Percentiles rank a stretch among this genome's conserved stretches.
Conservation (phyloP, 2,113 vertebrate species). For the Campylorhamphus procurvoides region DNA sequence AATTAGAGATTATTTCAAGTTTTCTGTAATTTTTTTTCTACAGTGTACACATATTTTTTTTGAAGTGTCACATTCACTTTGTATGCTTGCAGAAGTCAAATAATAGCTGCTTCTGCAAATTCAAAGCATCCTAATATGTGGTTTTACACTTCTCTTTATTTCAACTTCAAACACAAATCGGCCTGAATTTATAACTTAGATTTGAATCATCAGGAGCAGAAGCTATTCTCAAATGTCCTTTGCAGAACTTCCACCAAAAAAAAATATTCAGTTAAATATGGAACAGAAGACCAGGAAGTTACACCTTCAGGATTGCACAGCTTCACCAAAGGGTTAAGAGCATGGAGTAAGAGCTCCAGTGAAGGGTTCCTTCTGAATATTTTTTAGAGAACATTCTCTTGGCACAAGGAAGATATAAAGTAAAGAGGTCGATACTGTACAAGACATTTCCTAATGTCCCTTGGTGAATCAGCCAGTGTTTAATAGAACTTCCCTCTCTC, state of each 20-base stretch:
- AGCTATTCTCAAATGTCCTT: not conserved
- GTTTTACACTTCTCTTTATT: not conserved
- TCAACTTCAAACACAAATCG: not conserved
- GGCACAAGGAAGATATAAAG: not conserved
- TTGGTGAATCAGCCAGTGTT: not conserved
- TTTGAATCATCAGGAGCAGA: not conserved
- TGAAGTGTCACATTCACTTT: not conserved
- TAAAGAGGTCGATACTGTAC: no score
- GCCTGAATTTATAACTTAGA: not conserved
- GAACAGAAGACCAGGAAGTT: not conserved
- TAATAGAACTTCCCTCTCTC: not conserved
- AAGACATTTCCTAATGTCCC: not conserved
- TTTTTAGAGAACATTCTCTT: not conserved
- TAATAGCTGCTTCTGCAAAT: not conserved
- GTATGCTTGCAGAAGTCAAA: not conserved
- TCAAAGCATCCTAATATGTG: not conserved
- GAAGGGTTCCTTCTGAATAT: not conserved
- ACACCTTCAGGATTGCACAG: not conserved
- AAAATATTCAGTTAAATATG: not conserved
- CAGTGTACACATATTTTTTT: not conserved
- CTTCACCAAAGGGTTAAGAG: not conserved
- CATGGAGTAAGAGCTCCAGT: accelerated
- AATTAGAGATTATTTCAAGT: not conserved
- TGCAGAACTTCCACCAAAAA: not conserved
- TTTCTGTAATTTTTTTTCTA: not conserved